Percentiles rank a stretch among this genome's conserved stretches.
Conservation (phyloP, 2,888 invertebrate species). For the Drosophila sordidula region DNA sequence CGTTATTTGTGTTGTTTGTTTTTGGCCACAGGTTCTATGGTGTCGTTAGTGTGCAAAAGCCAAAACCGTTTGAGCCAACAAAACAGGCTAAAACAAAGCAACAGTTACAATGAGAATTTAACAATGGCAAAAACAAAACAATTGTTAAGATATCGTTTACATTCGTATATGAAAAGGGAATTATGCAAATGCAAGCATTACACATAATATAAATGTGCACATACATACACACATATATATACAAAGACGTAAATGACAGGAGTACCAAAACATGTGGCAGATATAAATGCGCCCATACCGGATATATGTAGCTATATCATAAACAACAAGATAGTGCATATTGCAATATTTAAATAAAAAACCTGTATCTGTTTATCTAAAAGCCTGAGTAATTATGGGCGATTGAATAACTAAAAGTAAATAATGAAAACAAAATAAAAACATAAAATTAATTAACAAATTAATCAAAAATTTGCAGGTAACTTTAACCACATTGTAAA, state of each 20-base stretch:
- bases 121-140: constrained; percentile 36
- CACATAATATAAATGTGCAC: not conserved
- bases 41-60: constrained; percentile 22
- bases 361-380: too few relatives aligned
- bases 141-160: constrained; percentile 52
- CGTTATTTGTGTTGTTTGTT: constrained; percentile 9
- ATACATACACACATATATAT: not conserved
- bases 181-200: constrained; percentile 58
- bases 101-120: constrained; percentile 46
- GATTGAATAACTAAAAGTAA: too few relatives aligned
- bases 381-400: too few relatives aligned
- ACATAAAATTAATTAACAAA: too few relatives aligned
- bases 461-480: too few relatives aligned
- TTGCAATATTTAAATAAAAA: not conserved
- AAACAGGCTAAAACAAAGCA: constrained; percentile 27
- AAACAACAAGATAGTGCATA: not conserved
- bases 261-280: not conserved
- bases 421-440: too few relatives aligned
- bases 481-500: not conserved
- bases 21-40: constrained; percentile 7
- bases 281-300: not conserved
- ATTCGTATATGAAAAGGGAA: constrained; percentile 53
- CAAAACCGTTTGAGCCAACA: constrained; percentile 36
- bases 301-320: not conserved
- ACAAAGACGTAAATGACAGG: not conserved